A percentile compares a stretch with the other conserved stretches of the same genome.
Evolutionary conservation across 1,140 invertebrate genomes (phyloP).

Genomic region (Macrostomum lignano): DNA sequence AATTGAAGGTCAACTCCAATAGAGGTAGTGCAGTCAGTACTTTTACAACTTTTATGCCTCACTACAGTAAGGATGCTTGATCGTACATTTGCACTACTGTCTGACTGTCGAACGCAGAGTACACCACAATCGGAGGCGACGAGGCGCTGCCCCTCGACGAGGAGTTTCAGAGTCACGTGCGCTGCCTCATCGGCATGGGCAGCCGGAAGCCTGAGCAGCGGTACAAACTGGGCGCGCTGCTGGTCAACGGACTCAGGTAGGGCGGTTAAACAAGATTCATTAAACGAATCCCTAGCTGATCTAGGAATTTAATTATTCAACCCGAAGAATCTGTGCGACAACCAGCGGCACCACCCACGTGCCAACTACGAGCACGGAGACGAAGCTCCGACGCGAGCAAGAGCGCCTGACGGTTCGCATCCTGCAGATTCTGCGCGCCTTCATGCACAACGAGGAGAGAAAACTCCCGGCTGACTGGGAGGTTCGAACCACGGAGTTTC

Average conservation of each 20-base stretch:
- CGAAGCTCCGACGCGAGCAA: not conserved
- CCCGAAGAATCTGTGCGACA: too few relatives aligned
- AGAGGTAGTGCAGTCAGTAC: not conserved
- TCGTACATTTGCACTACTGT: not conserved
- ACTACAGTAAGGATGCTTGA: not conserved
- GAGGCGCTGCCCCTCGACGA: constrained; percentile 8
- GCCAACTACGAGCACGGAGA: too few relatives aligned
- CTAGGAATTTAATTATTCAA: too few relatives aligned
- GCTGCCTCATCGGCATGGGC: constrained; percentile 7
- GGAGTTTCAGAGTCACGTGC: constrained; percentile 10
- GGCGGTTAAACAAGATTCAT: not conserved
- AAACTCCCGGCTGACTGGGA: constrained; percentile 1
- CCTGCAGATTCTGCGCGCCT: not conserved
- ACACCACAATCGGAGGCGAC: constrained; percentile 9
- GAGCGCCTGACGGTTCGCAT: not conserved
- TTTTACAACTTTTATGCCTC: not conserved
- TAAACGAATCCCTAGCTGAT: too few relatives aligned
- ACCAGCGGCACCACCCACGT: too few relatives aligned
- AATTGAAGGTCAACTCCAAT: constrained; percentile 5
- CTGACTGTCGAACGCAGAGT: constrained; percentile 7
- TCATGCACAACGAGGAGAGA: not conserved
- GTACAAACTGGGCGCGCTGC: constrained; percentile 8
- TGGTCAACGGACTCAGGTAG: constrained; percentile 8
- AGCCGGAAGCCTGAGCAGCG: constrained; percentile 8
- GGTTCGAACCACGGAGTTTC: not conserved